phyloP scores from a whole-genome alignment of 2,888 invertebrate species.

The Erebia epiphron region DNA sequence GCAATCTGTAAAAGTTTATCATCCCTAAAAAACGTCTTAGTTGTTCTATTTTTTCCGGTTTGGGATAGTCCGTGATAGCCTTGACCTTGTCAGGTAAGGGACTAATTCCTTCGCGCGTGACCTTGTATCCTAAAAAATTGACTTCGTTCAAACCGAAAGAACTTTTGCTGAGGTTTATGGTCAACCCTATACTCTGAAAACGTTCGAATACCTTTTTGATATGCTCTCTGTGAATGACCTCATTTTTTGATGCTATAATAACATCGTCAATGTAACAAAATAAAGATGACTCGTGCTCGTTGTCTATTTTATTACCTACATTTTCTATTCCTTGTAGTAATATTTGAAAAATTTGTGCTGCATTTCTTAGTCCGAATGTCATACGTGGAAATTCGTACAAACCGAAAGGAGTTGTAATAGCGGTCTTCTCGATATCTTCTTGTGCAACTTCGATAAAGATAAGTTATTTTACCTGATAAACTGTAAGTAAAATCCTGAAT shows the following conservation, averaged over 20 bases:
- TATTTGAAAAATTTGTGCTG: slow-evolving; percentile 50
- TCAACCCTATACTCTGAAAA: slow-evolving; percentile 31
- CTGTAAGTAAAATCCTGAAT: slow-evolving; percentile 35
- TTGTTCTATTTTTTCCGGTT: slow-evolving; percentile 18
- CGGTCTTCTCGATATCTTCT: slow-evolving; percentile 37
- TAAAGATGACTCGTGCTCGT: slow-evolving; percentile 28
- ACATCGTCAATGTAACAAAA: slow-evolving; percentile 52
- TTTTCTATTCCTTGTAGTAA: slow-evolving; percentile 41
- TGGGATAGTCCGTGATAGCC: slow-evolving; percentile 8
- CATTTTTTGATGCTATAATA: slow-evolving; percentile 38
- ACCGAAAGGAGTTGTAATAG: slow-evolving; percentile 37
- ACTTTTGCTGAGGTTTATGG: slow-evolving; percentile 36
- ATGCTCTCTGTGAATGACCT: slow-evolving; percentile 34
- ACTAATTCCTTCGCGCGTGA: slow-evolving; percentile 25
- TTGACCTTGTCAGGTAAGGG: slow-evolving; percentile 11
- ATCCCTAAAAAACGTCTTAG: slow-evolving; percentile 32
- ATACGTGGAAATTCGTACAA: slow-evolving; percentile 47
- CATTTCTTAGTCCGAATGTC: slow-evolving; percentile 42
- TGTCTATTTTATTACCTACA: not conserved
- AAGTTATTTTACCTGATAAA: slow-evolving; percentile 32
- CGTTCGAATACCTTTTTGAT: slow-evolving; percentile 35
- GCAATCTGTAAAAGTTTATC: slow-evolving; percentile 34
- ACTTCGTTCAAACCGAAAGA: slow-evolving; percentile 29
- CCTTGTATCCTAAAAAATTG: slow-evolving; percentile 37
- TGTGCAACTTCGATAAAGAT: slow-evolving; percentile 30